These are phyloP conservation scores for Teleiodes luculella DNA, from an alignment of 2,888 invertebrate species.

Conservation along the genomic window DNA sequence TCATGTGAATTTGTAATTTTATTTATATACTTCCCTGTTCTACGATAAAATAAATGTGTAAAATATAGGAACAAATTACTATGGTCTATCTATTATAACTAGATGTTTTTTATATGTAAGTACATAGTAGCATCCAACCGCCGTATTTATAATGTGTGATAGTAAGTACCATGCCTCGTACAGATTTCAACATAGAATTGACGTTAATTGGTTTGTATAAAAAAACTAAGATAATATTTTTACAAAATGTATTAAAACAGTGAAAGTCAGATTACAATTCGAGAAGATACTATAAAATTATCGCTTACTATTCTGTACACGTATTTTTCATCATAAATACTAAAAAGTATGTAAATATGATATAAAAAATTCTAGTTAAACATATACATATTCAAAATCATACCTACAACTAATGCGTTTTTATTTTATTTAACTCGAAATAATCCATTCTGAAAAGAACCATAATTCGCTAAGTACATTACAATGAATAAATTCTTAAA, in stretches of 20 bases:
- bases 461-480: not conserved
- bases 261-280: slow-evolving; percentile 58
- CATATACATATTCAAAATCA: not conserved
- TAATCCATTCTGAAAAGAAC: no score
- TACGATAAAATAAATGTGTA: no score
- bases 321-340: not conserved
- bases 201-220: not conserved
- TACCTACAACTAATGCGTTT: not conserved
- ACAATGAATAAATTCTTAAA: not conserved
- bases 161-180: no score
- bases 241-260: slow-evolving; percentile 76
- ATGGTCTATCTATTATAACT: no score
- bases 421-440: no score
- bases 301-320: slow-evolving; percentile 22
- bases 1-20: no score
- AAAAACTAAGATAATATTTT: slow-evolving; percentile 38
- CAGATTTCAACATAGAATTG: not conserved
- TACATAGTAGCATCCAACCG: no score
- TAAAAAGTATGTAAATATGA: not conserved
- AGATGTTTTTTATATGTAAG: no score
- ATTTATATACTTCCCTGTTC: no score
- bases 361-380: no score
- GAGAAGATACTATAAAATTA: slow-evolving; percentile 41
- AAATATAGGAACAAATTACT: no score
- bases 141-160: no score